Conservation (phyloP, 1,140 invertebrate species). For the Meteorus sp. region DNA sequence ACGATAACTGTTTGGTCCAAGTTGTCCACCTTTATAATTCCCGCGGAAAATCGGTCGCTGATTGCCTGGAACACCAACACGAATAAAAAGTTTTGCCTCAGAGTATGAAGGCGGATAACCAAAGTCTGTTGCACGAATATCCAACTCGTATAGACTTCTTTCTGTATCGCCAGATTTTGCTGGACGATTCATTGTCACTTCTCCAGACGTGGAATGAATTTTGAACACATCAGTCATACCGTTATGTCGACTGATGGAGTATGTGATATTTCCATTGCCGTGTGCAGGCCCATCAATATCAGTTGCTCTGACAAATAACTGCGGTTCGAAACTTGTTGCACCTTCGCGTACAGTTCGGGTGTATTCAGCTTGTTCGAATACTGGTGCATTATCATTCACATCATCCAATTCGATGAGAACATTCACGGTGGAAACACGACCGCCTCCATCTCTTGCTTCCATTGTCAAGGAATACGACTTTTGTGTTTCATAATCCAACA, state of each 20-base stretch:
- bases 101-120: slow-evolving; percentile 68
- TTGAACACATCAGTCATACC: slow-evolving; percentile 62
- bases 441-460: slow-evolving; percentile 77
- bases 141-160: slow-evolving; percentile 71
- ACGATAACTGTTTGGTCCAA: slow-evolving; percentile 68
- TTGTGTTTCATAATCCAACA: slow-evolving; percentile 75
- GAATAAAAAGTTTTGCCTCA: slow-evolving; percentile 67
- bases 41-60: slow-evolving; percentile 76
- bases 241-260: slow-evolving; percentile 71
- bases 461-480: slow-evolving; percentile 77
- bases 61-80: slow-evolving; percentile 76
- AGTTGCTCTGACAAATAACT: slow-evolving; percentile 72
- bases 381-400: slow-evolving; percentile 82
- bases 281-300: slow-evolving; percentile 72
- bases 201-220: slow-evolving; percentile 70
- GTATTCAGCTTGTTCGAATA: slow-evolving; percentile 74
- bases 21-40: slow-evolving; percentile 62
- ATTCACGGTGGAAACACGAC: slow-evolving; percentile 67
- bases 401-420: slow-evolving; percentile 73
- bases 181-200: slow-evolving; percentile 66
- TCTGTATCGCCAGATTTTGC: slow-evolving; percentile 72
- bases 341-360: slow-evolving; percentile 73
- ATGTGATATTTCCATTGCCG: slow-evolving; percentile 69
- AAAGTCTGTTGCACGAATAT: slow-evolving; percentile 71
- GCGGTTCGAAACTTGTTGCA: slow-evolving; percentile 72